phyloP scores from a whole-genome alignment of 2,113 vertebrate species.

The Leptobrachium leishanense region DNA sequence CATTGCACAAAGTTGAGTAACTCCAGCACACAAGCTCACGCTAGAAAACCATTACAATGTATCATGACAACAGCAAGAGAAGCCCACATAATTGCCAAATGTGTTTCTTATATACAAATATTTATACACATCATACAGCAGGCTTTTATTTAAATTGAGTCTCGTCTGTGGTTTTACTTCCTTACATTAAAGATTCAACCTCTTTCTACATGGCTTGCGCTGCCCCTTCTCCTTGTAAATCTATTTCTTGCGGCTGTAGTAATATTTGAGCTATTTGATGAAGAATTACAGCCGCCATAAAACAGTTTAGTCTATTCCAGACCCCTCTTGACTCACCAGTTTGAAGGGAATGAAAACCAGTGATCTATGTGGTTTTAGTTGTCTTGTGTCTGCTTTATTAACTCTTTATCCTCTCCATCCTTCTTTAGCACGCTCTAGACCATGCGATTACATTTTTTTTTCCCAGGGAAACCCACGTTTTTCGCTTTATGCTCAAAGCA shows the following conservation, averaged over 20 bases:
- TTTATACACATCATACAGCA: not conserved
- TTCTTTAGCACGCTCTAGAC: slow-evolving; percentile 1
- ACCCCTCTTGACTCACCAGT: slow-evolving; percentile 33
- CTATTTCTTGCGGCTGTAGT: slow-evolving; percentile 24
- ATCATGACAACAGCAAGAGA: no score
- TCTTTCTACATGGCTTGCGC: not conserved
- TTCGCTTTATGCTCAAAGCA: not conserved
- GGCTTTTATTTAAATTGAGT: not conserved
- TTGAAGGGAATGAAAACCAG: slow-evolving; percentile 42
- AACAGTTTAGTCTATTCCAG: slow-evolving; percentile 36
- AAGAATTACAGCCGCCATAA: slow-evolving; percentile 52
- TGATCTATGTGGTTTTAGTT: slow-evolving; percentile 34
- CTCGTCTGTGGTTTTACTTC: not conserved
- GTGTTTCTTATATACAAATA: not conserved
- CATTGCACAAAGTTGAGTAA: no score
- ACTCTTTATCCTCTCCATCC: not conserved
- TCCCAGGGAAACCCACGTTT: not conserved
- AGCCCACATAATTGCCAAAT: no score
- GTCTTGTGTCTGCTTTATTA: slow-evolving; percentile 31
- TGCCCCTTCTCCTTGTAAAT: slow-evolving; percentile 29
- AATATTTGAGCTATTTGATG: slow-evolving; percentile 28
- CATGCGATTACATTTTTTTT: not conserved
- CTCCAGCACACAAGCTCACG: no score
- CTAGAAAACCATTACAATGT: no score
- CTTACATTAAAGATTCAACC: slow-evolving; percentile 5